A percentile compares a stretch with the other conserved stretches of the same genome.
These are phyloP conservation scores for Pycnonotus jocosus DNA, from an alignment of 2,113 vertebrate genomes.

Conservation along the genomic window DNA sequence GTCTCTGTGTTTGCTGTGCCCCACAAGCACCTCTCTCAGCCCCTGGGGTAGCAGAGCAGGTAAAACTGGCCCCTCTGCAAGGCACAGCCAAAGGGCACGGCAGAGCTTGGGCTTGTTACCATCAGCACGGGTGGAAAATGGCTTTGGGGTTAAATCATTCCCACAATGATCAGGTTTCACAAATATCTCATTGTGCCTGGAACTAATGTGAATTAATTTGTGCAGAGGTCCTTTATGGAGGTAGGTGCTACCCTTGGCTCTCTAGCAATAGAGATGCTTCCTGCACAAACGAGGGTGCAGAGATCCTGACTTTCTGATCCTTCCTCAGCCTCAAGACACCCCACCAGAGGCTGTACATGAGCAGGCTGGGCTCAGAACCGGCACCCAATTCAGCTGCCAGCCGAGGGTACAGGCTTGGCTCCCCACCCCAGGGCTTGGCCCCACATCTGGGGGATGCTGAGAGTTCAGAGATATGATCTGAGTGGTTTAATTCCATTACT, in stretches of 20 bases:
- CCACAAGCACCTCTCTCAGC: not conserved
- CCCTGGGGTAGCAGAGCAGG: not conserved
- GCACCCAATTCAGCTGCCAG: not conserved
- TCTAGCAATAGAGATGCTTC: not conserved
- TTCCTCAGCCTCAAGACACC: not conserved
- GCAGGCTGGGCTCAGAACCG: not conserved
- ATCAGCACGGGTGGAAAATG: not conserved
- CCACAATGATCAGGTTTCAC: not conserved
- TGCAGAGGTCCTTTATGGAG: not conserved
- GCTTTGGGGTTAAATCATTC: not conserved
- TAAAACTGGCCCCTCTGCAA: not conserved
- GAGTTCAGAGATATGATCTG: not conserved
- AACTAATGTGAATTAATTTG: not conserved
- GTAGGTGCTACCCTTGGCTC: not conserved
- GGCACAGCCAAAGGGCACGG: not conserved
- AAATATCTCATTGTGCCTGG: not conserved
- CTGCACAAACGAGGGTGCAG: accelerated
- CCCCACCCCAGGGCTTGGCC: not conserved
- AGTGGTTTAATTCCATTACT: not conserved
- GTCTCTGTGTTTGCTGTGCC: not conserved
- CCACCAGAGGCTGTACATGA: accelerated
- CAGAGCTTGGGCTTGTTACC: not conserved
- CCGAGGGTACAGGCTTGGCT: accelerated
- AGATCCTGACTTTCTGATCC: not conserved
- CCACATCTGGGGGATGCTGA: not conserved